These are phyloP conservation scores for Centropristis striata DNA, from an alignment of 2,113 vertebrate species.

Conservation along the genomic window DNA sequence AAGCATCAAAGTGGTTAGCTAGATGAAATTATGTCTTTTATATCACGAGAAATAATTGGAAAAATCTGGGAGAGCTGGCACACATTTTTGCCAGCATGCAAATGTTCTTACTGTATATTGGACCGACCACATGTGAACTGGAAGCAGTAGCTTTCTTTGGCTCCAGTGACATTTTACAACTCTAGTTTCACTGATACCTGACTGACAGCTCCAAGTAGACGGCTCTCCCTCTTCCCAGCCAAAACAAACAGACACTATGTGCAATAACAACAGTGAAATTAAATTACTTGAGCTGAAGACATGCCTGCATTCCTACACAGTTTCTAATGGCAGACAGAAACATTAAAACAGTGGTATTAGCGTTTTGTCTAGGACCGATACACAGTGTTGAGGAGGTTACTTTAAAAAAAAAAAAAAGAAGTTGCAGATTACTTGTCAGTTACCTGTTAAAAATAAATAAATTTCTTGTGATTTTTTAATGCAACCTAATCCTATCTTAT, in stretches of 20 bases:
- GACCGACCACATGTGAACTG: conserved; percentile 36
- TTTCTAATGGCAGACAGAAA: conserved; percentile 32
- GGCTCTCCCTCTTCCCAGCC: conserved; percentile 15
- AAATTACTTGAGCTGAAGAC: conserved; percentile 9
- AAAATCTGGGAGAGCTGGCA: conserved; percentile 62
- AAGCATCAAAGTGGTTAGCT: conserved; percentile 77
- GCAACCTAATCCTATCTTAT: too few relatives aligned
- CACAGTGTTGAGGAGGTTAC: too few relatives aligned
- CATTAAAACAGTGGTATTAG: not conserved
- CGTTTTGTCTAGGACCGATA: conserved; percentile 4
- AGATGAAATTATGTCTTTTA: conserved; percentile 81
- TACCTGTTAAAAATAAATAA: too few relatives aligned
- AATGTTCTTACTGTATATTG: conserved; percentile 33
- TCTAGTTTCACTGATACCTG: conserved; percentile 26
- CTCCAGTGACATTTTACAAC: conserved; percentile 14
- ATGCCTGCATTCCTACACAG: not conserved
- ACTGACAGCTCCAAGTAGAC: conserved; percentile 51
- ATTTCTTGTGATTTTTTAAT: too few relatives aligned
- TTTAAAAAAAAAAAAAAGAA: too few relatives aligned
- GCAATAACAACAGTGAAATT: conserved; percentile 36
- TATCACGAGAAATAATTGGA: conserved; percentile 68
- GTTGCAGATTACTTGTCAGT: too few relatives aligned
- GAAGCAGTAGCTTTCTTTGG: conserved; percentile 29
- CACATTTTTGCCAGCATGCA: conserved; percentile 60
- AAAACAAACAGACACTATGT: conserved; percentile 36